Evolutionary conservation across 2,888 invertebrate species (phyloP), one percentile per base, ranked within the genome.

Genomic region (Hymenopus coronatus): DNA sequence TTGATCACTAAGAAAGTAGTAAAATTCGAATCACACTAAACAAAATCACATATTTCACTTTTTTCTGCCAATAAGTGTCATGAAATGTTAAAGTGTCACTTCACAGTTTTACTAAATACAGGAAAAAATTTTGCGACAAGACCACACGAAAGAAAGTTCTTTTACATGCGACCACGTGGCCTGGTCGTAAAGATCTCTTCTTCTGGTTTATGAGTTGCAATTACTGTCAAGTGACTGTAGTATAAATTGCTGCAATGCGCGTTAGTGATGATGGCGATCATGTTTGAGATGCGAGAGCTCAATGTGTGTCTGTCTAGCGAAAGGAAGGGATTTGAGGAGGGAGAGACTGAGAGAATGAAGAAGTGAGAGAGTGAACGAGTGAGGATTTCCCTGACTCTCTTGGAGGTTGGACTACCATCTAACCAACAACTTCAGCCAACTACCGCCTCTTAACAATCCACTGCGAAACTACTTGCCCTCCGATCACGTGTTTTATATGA

Each of bases 151-250:
- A 20, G 15, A 0, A 70, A 70, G 54, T 20, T 2, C 20, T 70
- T 70, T 20, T 70, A 70, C 25, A 70, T 20, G 54, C 82, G 82
- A 87, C 87, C 87, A 87, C 87, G 87, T 87, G 87, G 87, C 87
- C n/a, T 70, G 54, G 54, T 70, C 30, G 14, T 82, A 82, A 20
- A 46, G 87, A 87, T 81, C 81, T 87, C 87, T 87, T 87, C 82
- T 27, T 33, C 25, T 87, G 82, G 87, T 87, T 87, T 87, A 87
- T 82, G 87, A 87, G 87, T 82, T 8, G 87, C 87, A 87, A 87
- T 87, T 82, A 87, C 87, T 82, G 87, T 87, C 87, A 87, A 87
- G 87, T 33, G 87, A 82, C 82, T 82, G 33, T 28, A 27, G 86
- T 86, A 86, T 81, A 86, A 86, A 81, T 86, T 86, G 81, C 54